Evolutionary conservation across 2,888 invertebrate genomes (phyloP), one percentile per base, ranked within the genome.

Genomic region (Taphrorychus bicolor): DNA sequence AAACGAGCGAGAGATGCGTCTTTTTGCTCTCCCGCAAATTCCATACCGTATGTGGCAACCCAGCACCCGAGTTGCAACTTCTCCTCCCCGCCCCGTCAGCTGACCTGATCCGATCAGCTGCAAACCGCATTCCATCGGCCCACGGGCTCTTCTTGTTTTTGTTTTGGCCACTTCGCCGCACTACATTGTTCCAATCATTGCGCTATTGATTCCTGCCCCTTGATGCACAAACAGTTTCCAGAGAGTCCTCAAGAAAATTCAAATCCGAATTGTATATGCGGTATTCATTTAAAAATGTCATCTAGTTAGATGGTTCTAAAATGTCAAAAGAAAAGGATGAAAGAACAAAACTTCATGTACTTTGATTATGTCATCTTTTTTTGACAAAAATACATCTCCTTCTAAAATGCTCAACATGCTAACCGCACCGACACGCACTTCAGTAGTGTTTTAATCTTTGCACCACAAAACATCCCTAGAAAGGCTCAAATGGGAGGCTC

Each of bases 21-120:
- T 54, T 66, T 66, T 67, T 67, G 45, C 41, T 45, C 58, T 56
- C 41, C 57, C 19, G 67, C 58, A 54, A 68, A 68, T 68, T 63
- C 63, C 68, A 57, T 57, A 48, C 64, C 64, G 51, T 58, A 64
- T 64, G 57, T 52, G 64, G 64, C 64, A 64, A 64, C 64, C 51
- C 58, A 51, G 64, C 57, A 42, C 45, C 49, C 58, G 59, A 57
- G 60, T 58, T 45, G 61, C 59, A 58, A 52, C 62, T 42, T 52
- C 51, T 48, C 57, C 23, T 49, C 63, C 17, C 32, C 56, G 24
- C 62, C 53, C 58, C 60, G 14, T 54, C 63, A 56, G 66, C 66
- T 63, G 69, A 69, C 64, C 59, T 59, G 69, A 69, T 66, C 61
- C 60, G 65, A 69, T 69, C 69, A 69, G 69, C 69, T 69, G 69